Evolutionary conservation across 2,888 invertebrate genomes (phyloP).

Genomic region (Microctonus hyperodae): DNA sequence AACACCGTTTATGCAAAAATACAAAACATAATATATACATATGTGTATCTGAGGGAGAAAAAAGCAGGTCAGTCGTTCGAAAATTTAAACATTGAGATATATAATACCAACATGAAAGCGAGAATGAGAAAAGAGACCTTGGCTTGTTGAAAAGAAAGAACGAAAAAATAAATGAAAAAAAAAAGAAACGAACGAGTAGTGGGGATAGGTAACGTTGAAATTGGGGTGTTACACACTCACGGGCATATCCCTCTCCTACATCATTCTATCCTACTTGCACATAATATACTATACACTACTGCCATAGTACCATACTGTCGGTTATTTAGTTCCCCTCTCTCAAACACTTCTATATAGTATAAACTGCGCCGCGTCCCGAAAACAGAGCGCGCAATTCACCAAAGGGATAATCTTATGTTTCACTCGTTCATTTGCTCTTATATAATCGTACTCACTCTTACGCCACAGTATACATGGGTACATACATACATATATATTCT

Average conservation of each 20-base stretch:
- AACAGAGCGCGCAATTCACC: background rate
- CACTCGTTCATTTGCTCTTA: conserved; percentile 1
- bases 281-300: conserved; percentile 13
- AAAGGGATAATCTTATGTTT: conserved; percentile 13
- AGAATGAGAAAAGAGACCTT: conserved; percentile 12
- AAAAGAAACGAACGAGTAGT: background rate
- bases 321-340: background rate
- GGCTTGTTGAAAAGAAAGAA: background rate
- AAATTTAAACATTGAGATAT: conserved; percentile 43
- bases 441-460: no score
- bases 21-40: background rate
- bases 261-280: conserved; percentile 32
- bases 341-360: background rate
- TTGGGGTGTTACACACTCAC: conserved; percentile 12
- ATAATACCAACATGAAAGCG: conserved; percentile 33
- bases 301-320: conserved; percentile 10
- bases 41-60: conserved; percentile 26
- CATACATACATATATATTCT: background rate
- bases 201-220: background rate
- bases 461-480: no score
- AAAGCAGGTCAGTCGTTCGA: conserved; percentile 53
- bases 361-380: background rate
- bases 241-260: conserved; percentile 1
- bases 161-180: conserved; percentile 23
- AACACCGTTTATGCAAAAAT: background rate